Percentiles rank a stretch among this genome's conserved stretches.
Evolutionary conservation across 2,113 vertebrate genomes (phyloP).

Genomic region (Acrocephalus arundinaceus): DNA sequence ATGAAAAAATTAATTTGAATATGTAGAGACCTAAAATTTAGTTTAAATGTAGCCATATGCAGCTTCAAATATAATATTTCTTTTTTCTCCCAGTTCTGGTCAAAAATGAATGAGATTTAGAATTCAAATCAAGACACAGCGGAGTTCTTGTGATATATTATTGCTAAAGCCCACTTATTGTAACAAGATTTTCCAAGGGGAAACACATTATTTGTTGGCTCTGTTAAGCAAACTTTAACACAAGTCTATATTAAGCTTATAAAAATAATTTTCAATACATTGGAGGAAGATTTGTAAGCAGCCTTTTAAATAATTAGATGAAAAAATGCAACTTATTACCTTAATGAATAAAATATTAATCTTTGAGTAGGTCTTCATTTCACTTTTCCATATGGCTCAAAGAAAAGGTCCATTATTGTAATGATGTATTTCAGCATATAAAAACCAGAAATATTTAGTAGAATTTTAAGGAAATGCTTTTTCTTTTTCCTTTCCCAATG

Average conservation of each 20-base stretch:
- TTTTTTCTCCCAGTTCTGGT: slow-evolving; percentile 40
- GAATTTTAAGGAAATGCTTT: background rate
- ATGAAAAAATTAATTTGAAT: slow-evolving; percentile 20
- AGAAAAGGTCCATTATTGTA: background rate
- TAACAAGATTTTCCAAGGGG: slow-evolving; percentile 61
- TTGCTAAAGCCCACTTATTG: slow-evolving; percentile 68
- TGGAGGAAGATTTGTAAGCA: background rate
- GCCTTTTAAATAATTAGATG: slow-evolving; percentile 27
- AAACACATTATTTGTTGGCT: slow-evolving; percentile 66
- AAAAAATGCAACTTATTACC: background rate
- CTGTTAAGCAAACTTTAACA: slow-evolving; percentile 47
- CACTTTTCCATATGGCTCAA: background rate
- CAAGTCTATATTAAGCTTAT: slow-evolving; percentile 46
- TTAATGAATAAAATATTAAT: slow-evolving; percentile 1
- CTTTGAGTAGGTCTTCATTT: background rate
- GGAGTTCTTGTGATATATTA: slow-evolving; percentile 69
- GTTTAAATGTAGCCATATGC: slow-evolving; percentile 35
- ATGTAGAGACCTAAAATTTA: background rate
- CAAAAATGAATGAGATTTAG: slow-evolving; percentile 77
- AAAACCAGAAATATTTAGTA: background rate
- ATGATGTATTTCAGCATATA: background rate
- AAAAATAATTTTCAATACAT: background rate
- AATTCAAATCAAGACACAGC: slow-evolving; percentile 68
- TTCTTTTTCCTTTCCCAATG: background rate
- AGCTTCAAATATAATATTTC: slow-evolving; percentile 49